These are phyloP conservation scores for Hemitrygon akajei DNA, from an alignment of 2,797 vertebrate genomes.

Conservation along the genomic window DNA sequence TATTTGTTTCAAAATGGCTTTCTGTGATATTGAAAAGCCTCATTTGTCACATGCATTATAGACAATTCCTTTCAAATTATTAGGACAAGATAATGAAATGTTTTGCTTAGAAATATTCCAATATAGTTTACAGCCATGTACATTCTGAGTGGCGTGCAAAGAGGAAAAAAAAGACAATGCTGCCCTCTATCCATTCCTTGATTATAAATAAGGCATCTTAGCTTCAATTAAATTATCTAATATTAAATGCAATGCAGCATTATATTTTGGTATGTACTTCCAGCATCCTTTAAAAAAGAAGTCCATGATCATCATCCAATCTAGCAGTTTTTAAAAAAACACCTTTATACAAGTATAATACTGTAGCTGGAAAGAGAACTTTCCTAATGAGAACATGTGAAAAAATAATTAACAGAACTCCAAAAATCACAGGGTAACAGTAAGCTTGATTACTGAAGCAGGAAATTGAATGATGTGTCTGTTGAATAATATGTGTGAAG, in stretches of 20 bases:
- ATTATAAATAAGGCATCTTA: neutral
- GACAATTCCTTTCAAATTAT: neutral
- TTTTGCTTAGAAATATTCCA: neutral
- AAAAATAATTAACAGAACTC: neutral
- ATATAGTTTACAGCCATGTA: neutral
- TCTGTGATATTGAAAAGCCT: neutral
- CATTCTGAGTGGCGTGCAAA: no score
- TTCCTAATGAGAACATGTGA: neutral
- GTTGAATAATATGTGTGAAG: neutral
- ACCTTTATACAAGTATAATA: neutral
- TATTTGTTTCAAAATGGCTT: neutral
- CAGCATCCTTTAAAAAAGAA: neutral
- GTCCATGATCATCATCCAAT: neutral
- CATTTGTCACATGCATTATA: neutral
- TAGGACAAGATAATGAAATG: neutral
- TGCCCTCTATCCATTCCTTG: slow-evolving; percentile 25
- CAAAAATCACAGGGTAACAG: neutral
- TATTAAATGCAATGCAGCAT: neutral
- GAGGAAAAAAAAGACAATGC: neutral
- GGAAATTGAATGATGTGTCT: neutral
- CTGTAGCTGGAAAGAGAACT: neutral
- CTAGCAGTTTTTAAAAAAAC: neutral
- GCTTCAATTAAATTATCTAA: neutral
- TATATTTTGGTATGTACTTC: neutral
- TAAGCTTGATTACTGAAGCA: neutral